phyloP scores from a whole-genome alignment of 2,888 invertebrate species.

The Siphlonurus alternatus region DNA sequence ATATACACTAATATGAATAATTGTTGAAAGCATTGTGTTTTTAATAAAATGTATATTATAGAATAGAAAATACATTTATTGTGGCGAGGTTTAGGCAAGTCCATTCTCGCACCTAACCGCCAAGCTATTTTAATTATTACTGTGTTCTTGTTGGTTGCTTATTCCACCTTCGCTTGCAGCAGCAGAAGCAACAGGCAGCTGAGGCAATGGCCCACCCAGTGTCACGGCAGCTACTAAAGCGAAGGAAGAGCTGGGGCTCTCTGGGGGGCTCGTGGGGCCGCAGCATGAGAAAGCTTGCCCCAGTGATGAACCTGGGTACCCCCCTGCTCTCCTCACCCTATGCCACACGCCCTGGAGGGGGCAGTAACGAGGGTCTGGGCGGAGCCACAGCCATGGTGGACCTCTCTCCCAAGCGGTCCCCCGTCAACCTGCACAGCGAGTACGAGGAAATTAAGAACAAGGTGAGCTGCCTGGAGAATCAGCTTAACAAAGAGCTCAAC shows the following conservation, averaged over 20 bases:
- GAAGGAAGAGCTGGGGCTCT: not conserved
- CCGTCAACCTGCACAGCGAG: constrained; percentile 37
- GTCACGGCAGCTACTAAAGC: not conserved
- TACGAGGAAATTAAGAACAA: constrained; percentile 62
- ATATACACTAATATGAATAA: too few species aligned
- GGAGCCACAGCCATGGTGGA: not conserved
- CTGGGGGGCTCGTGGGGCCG: not conserved
- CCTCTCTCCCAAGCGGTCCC: not conserved
- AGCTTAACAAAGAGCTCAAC: constrained; percentile 49
- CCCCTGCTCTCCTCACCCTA: not conserved
- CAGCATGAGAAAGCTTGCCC: not conserved
- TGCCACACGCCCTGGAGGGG: not conserved
- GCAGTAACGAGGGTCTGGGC: not conserved
- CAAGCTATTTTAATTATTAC: too few species aligned
- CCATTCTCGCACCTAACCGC: too few species aligned
- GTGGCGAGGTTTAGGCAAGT: too few species aligned
- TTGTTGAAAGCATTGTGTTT: too few species aligned
- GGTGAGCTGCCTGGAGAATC: constrained; percentile 52
- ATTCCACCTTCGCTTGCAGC: too few species aligned
- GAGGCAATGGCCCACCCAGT: not conserved
- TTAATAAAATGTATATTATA: too few species aligned
- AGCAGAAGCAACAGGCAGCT: not conserved
- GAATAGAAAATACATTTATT: too few species aligned
- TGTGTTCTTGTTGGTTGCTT: too few species aligned
- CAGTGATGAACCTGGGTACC: not conserved